These are phyloP conservation scores for Trinorchestia longiramus DNA, from an alignment of 1,140 invertebrate species.

Conservation along the genomic window DNA sequence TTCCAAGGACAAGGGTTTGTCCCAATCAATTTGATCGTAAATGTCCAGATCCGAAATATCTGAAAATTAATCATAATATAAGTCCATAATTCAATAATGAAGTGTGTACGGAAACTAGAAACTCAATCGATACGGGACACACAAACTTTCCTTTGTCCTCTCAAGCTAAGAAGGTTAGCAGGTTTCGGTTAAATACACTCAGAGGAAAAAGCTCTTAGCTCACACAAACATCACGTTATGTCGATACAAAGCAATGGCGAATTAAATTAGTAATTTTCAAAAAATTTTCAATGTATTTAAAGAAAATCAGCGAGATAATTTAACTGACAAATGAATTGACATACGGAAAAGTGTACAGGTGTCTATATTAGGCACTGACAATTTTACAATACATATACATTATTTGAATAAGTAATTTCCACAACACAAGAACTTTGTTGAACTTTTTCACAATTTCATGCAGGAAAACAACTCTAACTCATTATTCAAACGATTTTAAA, in stretches of 20 bases:
- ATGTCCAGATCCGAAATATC: not conserved
- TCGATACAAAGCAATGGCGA: not conserved
- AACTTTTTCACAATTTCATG: too few relatives aligned
- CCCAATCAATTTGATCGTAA: conserved; percentile 38
- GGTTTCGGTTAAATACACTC: not conserved
- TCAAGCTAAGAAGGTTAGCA: not conserved
- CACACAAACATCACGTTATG: not conserved
- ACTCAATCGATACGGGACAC: not conserved
- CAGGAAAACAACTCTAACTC: too few relatives aligned
- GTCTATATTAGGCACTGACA: too few relatives aligned
- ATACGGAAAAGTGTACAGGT: too few relatives aligned
- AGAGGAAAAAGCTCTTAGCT: not conserved
- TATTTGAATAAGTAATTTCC: too few relatives aligned
- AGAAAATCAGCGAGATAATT: too few relatives aligned
- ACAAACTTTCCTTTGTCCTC: not conserved
- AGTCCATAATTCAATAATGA: not conserved
- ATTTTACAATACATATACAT: too few relatives aligned
- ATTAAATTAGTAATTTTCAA: too few relatives aligned
- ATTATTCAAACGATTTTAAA: too few relatives aligned
- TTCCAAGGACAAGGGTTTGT: not conserved
- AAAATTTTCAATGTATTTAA: too few relatives aligned
- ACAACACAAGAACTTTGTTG: too few relatives aligned
- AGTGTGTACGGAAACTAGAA: not conserved
- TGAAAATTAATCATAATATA: not conserved
- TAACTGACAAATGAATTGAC: too few relatives aligned